Conservation (phyloP, 2,888 invertebrate genomes). For the Zaprionus lineosus region DNA sequence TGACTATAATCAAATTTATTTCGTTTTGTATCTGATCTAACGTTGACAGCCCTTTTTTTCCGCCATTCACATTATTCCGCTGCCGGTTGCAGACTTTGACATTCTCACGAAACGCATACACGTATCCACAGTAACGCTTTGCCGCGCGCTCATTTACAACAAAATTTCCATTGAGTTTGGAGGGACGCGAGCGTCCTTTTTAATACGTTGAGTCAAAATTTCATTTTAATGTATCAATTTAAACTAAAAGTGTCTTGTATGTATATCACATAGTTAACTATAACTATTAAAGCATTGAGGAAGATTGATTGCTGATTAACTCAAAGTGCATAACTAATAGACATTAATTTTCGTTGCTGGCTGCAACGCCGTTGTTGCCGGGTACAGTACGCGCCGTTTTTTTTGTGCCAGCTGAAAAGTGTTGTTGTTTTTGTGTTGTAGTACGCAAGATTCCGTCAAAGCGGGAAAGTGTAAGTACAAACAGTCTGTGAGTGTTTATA, state of each 20-base stretch:
- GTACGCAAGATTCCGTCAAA: conserved; percentile 32
- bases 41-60: too few species aligned
- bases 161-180: conserved; percentile 47
- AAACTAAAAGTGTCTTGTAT: neutral
- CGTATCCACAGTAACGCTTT: conserved; percentile 19
- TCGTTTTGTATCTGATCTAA: too few species aligned
- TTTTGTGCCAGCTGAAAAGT: conserved; percentile 49
- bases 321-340: conserved; percentile 29
- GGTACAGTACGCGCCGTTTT: conserved; percentile 67
- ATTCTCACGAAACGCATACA: conserved; percentile 3
- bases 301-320: conserved; percentile 19
- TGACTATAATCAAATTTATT: too few species aligned
- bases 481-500: conserved; percentile 5
- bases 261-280: neutral
- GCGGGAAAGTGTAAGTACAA: conserved; percentile 59
- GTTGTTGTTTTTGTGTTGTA: conserved; percentile 5
- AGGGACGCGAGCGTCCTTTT: conserved; percentile 52
- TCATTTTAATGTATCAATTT: conserved; percentile 12
- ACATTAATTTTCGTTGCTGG: conserved; percentile 20
- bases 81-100: conserved; percentile 24
- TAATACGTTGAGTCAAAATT: conserved; percentile 2
- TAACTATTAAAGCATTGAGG: neutral
- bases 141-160: conserved; percentile 57
- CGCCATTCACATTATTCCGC: too few species aligned
- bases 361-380: conserved; percentile 52